phyloP scores from a whole-genome alignment of 2,888 invertebrate species.

The Eupithecia vulgata region DNA sequence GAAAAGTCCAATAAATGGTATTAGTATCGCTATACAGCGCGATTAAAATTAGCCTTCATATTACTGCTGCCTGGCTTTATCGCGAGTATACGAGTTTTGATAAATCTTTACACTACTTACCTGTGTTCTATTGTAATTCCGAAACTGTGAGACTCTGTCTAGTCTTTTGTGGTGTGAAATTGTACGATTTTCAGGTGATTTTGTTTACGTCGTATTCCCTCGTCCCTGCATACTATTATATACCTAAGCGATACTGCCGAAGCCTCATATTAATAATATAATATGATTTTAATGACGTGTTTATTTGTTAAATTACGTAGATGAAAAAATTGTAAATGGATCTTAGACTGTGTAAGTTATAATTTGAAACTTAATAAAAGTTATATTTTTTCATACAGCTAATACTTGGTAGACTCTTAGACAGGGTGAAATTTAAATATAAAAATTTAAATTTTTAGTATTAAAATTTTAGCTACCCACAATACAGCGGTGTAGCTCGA shows the following conservation, averaged over 20 bases:
- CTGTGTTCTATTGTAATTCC: slow-evolving; percentile 4
- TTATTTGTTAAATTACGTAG: too few species aligned
- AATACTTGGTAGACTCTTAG: too few species aligned
- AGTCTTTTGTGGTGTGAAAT: background rate
- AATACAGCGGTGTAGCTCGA: slow-evolving; percentile 43
- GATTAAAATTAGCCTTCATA: slow-evolving; percentile 34
- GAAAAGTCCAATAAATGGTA: slow-evolving; percentile 14
- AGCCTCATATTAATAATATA: too few species aligned
- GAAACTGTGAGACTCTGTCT: background rate
- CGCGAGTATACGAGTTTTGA: slow-evolving; percentile 18
- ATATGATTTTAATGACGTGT: too few species aligned
- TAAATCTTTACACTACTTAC: slow-evolving; percentile 19
- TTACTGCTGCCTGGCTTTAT: slow-evolving; percentile 28
- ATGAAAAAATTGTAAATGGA: too few species aligned
- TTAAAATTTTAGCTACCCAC: slow-evolving; percentile 38
- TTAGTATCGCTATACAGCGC: slow-evolving; percentile 22
- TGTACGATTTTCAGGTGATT: background rate
- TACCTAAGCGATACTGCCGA: background rate
- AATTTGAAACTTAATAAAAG: too few species aligned
- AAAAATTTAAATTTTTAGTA: too few species aligned
- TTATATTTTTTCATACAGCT: too few species aligned
- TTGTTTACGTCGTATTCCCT: too few species aligned
- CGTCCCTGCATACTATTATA: too few species aligned
- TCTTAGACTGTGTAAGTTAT: too few species aligned
- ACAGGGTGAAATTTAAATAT: too few species aligned